Evolutionary conservation across 2,888 invertebrate genomes (phyloP), one percentile per base, ranked within the genome.

Genomic region (Andricus quercusramuli): DNA sequence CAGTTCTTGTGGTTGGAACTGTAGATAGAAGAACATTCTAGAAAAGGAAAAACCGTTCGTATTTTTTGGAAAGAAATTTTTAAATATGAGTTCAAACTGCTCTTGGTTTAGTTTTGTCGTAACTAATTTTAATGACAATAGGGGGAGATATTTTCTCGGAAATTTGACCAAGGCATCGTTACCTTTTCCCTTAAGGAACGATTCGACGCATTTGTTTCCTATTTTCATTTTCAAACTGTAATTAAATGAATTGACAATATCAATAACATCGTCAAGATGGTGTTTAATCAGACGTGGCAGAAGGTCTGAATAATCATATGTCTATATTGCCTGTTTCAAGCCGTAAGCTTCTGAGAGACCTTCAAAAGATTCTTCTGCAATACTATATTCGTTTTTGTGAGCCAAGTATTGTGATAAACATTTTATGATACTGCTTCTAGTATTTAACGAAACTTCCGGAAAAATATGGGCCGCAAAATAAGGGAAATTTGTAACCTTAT

Each of bases 311-410:
- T 89, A 88, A 9, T 82, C 32, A 0, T 25, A 0, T 0, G 89
- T 83, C 11, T 44, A 37, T 25, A 37, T 25, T 0, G 90, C 89
- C n/a, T 86, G 83, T 0, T 84, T 70, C 1, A 83, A 32, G 0
- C 87, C 88, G 44, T 90, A 92, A 4, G 62, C 78, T 15, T 82
- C 17, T 0, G 67, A 20, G 0, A 91, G 44, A 0, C 44, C 79
- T 0, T 11, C 4, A 70, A 91, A 93, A 76, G 92, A 90, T 13
- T 88, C 78, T 20, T 91, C 85, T 0, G 91, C 92, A 8, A 89
- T 59, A 0, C 8, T 5, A 0, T 84, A 81, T 15, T 88, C 85
- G 15, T 74, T 74, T 37, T 86, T 86, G 0, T 70, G 44, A 2
- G 76, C 66, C 5, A 93, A 80, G 56, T 85, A 80, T 4, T 44